Conservation (phyloP, 2,113 vertebrate species). For the Solea senegalensis region DNA sequence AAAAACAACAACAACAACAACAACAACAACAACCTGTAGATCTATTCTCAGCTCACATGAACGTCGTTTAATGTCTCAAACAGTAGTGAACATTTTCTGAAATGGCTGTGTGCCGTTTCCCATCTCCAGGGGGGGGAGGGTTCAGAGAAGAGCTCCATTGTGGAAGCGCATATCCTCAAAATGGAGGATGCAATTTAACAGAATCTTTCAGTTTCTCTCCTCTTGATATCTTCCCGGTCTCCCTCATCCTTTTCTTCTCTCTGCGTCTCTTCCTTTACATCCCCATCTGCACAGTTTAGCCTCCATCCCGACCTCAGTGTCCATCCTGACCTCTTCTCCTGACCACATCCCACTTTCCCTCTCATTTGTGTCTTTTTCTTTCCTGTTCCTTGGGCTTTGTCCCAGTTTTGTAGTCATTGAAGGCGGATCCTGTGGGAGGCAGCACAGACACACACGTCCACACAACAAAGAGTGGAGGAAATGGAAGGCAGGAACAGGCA, state of each 20-base stretch:
- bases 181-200: slow-evolving; percentile 32
- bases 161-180: slow-evolving; percentile 30
- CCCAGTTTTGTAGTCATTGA: slow-evolving; percentile 75
- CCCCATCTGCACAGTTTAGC: slow-evolving; percentile 25
- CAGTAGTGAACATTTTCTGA: slow-evolving; percentile 41
- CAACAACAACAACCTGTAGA: slow-evolving; percentile 18
- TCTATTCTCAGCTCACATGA: slow-evolving; percentile 22
- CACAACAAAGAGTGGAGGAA: slow-evolving; percentile 22
- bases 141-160: slow-evolving; percentile 32
- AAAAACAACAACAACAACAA: slow-evolving; percentile 14
- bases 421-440: slow-evolving; percentile 67
- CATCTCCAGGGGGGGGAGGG: slow-evolving; percentile 14
- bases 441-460: slow-evolving; percentile 16
- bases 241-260: slow-evolving; percentile 25
- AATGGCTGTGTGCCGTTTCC: not conserved
- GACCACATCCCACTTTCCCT: slow-evolving; percentile 37
- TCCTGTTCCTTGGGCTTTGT: slow-evolving; percentile 54
- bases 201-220: not conserved
- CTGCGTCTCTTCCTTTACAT: slow-evolving; percentile 6
- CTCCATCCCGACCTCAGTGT: slow-evolving; percentile 27
- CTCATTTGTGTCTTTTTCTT: slow-evolving; percentile 11
- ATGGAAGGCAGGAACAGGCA: slow-evolving; percentile 48
- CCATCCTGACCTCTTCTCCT: slow-evolving; percentile 35
- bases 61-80: slow-evolving; percentile 47
- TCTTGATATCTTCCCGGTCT: not conserved